Base-by-base conservation (phyloP, 2,888 invertebrate genomes). In the Diabrotica balteata region DNA sequence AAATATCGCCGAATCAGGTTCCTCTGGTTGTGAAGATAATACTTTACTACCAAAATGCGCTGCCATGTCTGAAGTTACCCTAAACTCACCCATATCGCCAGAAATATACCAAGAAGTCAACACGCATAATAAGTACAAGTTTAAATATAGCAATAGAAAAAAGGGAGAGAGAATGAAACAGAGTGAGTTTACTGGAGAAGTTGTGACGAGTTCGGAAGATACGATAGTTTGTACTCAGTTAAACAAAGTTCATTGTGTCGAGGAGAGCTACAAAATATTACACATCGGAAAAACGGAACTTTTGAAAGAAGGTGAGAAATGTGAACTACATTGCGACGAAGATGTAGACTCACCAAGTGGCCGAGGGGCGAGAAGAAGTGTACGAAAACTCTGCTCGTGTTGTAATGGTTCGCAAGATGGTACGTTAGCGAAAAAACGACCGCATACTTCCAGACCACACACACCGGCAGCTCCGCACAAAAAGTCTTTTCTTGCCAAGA, bases 71-170 rank as follows among this genome's bases (percentile, higher is more conserved):
- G 84, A 84, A 71, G 84, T 84, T 7, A 84, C 84, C n/a, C 72
- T 84, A 47, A 81, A 82, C 62, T 83, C 84, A 9, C 84, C 84
- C 8, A 80, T 84, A 63, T 82, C 83, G 43, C 82, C 76, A 9
- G 84, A 84, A 66, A 75, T 80, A 49, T 82, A 79, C 65, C 77
- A 78, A 46, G 79, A 79, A 66, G 75, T 77, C 47, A 79, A 76
- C 59, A 73, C 81, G 61, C 82, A 83, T 73, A 32, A 32, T 32
- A 84, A 84, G 74, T 84, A 82, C 73, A 84, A 83, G 74, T 84
- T 82, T 72, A 84, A 84, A 73, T 84, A 84, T 72, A 82, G 80
- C 63, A 84, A 84, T 74, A 77, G 83, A 66, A 83, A 83, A 73
- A 84, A 82, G 73, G 75, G 75, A 7, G 80, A 80, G 45, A 72